A percentile compares a stretch with the other conserved stretches of the same genome.
phyloP scores from a whole-genome alignment of 1,140 invertebrate genomes.

The Popillia japonica region DNA sequence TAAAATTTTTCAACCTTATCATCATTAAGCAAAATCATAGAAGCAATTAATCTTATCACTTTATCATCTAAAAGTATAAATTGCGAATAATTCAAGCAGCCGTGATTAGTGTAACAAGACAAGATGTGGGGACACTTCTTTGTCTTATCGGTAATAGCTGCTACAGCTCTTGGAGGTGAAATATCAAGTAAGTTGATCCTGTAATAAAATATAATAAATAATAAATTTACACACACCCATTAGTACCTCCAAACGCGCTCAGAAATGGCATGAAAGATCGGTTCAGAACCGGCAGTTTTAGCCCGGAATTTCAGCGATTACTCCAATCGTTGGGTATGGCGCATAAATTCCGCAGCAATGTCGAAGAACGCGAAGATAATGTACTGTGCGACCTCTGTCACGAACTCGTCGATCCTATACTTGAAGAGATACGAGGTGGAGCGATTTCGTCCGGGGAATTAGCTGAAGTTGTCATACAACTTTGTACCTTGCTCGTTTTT shows the following conservation, averaged over 20 bases:
- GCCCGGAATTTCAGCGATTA: not conserved
- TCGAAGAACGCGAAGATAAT: not conserved
- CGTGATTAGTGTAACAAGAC: not conserved
- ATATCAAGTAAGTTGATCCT: not conserved
- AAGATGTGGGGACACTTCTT: not conserved
- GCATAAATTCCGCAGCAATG: not conserved
- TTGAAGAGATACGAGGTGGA: not conserved
- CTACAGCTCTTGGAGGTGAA: not conserved
- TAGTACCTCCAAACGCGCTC: not conserved
- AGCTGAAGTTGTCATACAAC: not conserved
- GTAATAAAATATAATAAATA: no score
- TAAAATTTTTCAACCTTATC: not conserved
- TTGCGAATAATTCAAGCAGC: not conserved
- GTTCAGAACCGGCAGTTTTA: not conserved
- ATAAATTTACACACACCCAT: no score
- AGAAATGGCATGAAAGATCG: not conserved
- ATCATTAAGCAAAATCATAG: not conserved
- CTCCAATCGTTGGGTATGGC: not conserved
- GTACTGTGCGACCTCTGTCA: not conserved
- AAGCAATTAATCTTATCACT: constrained; percentile 1
- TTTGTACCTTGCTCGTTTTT: not conserved
- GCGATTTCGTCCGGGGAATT: not conserved
- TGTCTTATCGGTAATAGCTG: not conserved
- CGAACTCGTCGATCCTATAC: not conserved
- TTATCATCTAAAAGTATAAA: constrained; percentile 11